These are phyloP conservation scores for Lepidocolaptes lacrymiger DNA, from an alignment of 2,797 vertebrate genomes.

Conservation along the genomic window DNA sequence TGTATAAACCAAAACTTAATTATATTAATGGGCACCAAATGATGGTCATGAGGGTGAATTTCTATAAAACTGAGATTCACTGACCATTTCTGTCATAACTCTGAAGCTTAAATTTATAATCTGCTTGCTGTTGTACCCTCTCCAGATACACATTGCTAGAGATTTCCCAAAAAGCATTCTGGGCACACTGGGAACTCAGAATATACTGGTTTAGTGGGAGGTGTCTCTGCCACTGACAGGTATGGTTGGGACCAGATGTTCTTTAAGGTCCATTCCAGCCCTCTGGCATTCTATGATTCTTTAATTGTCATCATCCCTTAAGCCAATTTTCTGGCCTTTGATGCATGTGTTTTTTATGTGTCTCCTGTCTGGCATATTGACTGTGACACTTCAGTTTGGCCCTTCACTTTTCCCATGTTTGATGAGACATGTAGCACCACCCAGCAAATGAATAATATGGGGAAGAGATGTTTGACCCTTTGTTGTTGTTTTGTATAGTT, in stretches of 20 bases:
- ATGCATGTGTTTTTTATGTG: background rate
- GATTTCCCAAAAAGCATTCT: background rate
- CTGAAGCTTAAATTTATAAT: background rate
- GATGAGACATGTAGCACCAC: background rate
- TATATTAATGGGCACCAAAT: rapidly evolving
- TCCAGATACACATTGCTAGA: background rate
- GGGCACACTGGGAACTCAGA: background rate
- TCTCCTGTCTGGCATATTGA: background rate
- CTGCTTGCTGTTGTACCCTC: background rate
- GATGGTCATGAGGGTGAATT: rapidly evolving
- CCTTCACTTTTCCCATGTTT: background rate
- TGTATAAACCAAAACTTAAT: background rate
- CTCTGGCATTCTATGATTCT: background rate
- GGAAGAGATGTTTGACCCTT: background rate
- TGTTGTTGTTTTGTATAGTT: background rate
- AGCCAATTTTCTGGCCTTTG: background rate
- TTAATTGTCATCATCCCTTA: background rate
- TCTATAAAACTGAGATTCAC: background rate
- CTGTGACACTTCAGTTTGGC: background rate
- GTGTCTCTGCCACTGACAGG: background rate
- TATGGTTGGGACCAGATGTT: too few relatives aligned
- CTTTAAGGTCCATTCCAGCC: background rate
- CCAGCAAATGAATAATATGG: background rate
- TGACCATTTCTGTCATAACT: background rate
- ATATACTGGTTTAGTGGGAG: background rate